Conservation (phyloP, 1,140 invertebrate genomes). For the Halotydeus destructor region DNA sequence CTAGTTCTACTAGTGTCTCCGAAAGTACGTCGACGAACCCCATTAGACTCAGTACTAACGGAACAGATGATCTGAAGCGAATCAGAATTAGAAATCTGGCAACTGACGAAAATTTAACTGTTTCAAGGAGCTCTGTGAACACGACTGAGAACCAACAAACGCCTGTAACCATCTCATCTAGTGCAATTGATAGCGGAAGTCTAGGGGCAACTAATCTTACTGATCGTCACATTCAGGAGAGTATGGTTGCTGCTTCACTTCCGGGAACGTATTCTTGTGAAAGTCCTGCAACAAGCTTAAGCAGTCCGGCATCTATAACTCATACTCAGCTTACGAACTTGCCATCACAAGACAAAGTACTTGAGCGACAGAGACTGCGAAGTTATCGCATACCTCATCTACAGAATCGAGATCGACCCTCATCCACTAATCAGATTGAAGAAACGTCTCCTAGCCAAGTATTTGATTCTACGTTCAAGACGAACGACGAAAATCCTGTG, state of each 20-base stretch:
- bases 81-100: neutral
- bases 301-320: slow-evolving; percentile 5
- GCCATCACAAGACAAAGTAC: slow-evolving; percentile 3
- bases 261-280: neutral
- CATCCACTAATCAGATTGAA: too few species aligned
- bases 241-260: neutral
- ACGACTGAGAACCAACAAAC: neutral
- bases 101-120: neutral
- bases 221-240: neutral
- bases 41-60: neutral
- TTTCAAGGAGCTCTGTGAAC: neutral
- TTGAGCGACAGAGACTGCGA: slow-evolving; percentile 11
- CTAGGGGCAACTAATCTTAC: neutral
- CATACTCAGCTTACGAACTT: neutral
- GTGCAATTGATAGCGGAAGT: neutral
- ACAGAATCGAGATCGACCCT: slow-evolving; percentile 5
- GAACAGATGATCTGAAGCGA: neutral
- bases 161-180: neutral
- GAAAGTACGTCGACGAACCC: neutral
- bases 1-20: neutral
- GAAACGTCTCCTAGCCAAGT: too few species aligned
- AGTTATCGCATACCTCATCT: slow-evolving; percentile 14
- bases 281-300: slow-evolving; percentile 8
- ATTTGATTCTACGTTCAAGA: too few species aligned
- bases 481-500: too few species aligned